phyloP scores from a whole-genome alignment of 2,113 vertebrate species.

The Platanista minor region DNA sequence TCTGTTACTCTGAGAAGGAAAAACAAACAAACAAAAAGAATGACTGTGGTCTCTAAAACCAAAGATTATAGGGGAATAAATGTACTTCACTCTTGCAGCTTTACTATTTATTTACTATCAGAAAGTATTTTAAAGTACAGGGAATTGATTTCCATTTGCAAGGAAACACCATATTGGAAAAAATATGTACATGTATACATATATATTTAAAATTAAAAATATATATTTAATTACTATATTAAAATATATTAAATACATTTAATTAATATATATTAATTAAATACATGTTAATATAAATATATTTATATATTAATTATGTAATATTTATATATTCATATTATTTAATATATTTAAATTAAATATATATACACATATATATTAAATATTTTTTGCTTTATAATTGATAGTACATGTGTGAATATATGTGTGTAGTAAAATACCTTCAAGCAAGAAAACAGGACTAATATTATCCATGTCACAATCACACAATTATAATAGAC shows the following conservation, averaged over 20 bases:
- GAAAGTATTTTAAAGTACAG: not conserved
- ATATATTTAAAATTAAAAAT: not conserved
- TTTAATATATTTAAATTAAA: too few species aligned
- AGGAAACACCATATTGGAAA: not conserved
- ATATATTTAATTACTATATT: too few species aligned
- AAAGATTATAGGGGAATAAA: not conserved
- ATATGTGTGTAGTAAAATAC: not conserved
- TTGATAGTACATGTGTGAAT: rapidly evolving
- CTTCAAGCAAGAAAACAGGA: too few species aligned
- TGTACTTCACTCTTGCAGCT: not conserved
- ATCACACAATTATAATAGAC: not conserved
- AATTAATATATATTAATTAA: too few species aligned
- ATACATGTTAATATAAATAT: too few species aligned
- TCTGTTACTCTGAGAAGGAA: not conserved
- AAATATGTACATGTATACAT: rapidly evolving
- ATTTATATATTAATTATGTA: too few species aligned
- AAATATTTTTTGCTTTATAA: not conserved
- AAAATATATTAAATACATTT: too few species aligned
- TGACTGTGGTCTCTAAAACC: not conserved
- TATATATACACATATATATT: not conserved
- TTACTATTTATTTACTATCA: not conserved
- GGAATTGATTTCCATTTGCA: not conserved
- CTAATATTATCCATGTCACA: not conserved
- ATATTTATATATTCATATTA: rapidly evolving
- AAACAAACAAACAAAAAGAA: too few species aligned